Evolutionary conservation across 2,888 invertebrate genomes (phyloP), one percentile per base, ranked within the genome.

Genomic region (Epinotia demarniana): DNA sequence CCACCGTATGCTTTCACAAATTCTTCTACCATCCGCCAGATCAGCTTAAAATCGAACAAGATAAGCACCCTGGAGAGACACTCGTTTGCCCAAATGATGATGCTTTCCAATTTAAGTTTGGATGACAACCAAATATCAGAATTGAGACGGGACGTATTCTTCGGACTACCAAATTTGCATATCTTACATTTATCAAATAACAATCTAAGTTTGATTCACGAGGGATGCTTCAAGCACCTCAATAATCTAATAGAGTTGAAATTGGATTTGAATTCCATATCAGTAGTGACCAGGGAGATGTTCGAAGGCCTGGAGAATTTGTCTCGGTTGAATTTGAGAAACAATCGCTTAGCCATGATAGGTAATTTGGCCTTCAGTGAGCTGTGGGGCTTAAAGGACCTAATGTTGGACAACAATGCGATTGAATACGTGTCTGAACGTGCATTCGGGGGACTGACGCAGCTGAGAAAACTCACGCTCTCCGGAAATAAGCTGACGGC

Each of bases 121-220:
- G 96, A 96, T 78, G 96, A 97, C 79, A 98, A 98, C 89, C 95
- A 95, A 82, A 96, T 98, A 84, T 94, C 95, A 13, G 97, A 97
- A 86, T 93, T 98, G 77, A 96, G 96, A 84, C 94, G 96, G 70
- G 95, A 96, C 81, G 96, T 97, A 1, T 97, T 98, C 88, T 95
- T 96, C 77, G 96, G 96, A 83, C 87, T 97, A 77, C 97, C 97
- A 0, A 95, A 95, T 68, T 89, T 97, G 80, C 96, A 96, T 80
- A 95, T 96, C 69, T 94, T 99, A 76, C 96, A 96, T 83, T 93
- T 99, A 76, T 97, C 98, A 81, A 96, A 96, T 84, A 99, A 99
- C 89, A 96, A 97, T 83, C 94, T 99, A 74, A 97, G 97, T 82
- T 95, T 96, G 61, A 94, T 98, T 70, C 98, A 99, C 82, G 98